Percentiles rank a stretch among this genome's conserved stretches.
phyloP scores from a whole-genome alignment of 2,797 vertebrate species.

The Callimico goeldii region DNA sequence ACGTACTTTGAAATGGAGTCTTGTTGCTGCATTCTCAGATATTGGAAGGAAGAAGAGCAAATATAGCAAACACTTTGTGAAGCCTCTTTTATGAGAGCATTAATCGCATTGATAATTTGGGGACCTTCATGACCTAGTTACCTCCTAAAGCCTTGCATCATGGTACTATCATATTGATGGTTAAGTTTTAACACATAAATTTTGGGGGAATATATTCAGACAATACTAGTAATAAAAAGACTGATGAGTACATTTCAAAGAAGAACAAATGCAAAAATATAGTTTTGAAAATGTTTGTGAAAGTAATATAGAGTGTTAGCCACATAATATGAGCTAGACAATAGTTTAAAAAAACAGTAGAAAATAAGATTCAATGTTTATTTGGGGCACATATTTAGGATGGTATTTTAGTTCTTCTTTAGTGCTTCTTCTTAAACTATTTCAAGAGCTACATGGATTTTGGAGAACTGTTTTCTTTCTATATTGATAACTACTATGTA shows the following conservation, averaged over 20 bases:
- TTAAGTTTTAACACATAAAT: background rate
- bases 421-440: background rate
- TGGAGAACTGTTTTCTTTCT: background rate
- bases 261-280: background rate
- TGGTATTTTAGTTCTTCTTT: background rate
- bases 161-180: background rate
- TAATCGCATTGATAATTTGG: background rate
- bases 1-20: background rate
- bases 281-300: background rate
- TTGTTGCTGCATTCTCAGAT: background rate
- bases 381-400: background rate
- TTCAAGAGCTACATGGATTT: background rate
- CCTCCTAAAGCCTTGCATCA: background rate
- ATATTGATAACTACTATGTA: background rate
- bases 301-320: background rate
- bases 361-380: background rate
- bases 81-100: background rate
- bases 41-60: background rate
- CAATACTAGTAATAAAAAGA: background rate
- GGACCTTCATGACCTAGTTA: background rate
- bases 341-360: background rate
- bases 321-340: background rate
- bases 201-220: background rate
- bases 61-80: background rate
- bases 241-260: background rate